Conservation (phyloP, 1,140 invertebrate species). For the Orussus abietinus region DNA sequence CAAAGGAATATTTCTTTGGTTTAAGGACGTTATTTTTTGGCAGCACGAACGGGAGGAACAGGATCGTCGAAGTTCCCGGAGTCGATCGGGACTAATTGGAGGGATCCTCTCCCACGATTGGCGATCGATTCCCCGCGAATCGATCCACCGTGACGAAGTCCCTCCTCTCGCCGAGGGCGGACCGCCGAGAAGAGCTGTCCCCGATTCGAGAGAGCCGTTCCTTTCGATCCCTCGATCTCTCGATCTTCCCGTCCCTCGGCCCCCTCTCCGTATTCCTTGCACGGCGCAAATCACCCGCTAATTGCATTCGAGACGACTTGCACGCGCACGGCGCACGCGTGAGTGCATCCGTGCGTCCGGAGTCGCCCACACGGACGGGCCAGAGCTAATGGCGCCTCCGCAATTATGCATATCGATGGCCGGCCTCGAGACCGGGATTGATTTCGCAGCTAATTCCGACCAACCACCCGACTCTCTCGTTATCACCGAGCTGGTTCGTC, state of each 20-base stretch:
- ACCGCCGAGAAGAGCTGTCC: no score
- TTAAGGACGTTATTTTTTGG: no score
- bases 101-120: slow-evolving; percentile 29
- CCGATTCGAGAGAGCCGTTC: no score
- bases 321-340: slow-evolving; percentile 11
- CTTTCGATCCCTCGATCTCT: no score
- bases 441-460: slow-evolving; percentile 35
- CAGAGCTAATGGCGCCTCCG: slow-evolving; percentile 29
- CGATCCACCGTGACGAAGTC: slow-evolving; percentile 35
- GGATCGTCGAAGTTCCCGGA: no score
- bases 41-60: no score
- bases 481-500: slow-evolving; percentile 17
- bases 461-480: slow-evolving; percentile 25
- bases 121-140: slow-evolving; percentile 27
- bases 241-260: slow-evolving; percentile 2
- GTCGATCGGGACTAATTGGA: slow-evolving; percentile 32
- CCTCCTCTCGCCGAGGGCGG: no score
- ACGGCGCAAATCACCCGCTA: slow-evolving; percentile 30
- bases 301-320: slow-evolving; percentile 29
- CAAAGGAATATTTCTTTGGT: no score
- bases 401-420: slow-evolving; percentile 38
- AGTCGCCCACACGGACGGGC: no score
- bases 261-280: slow-evolving; percentile 16
- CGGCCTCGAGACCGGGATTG: slow-evolving; percentile 24
- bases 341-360: not conserved